A percentile compares a stretch with the other conserved stretches of the same genome.
These are phyloP conservation scores for Takifugu rubripes DNA, from an alignment of 2,797 vertebrate genomes.

Conservation along the genomic window DNA sequence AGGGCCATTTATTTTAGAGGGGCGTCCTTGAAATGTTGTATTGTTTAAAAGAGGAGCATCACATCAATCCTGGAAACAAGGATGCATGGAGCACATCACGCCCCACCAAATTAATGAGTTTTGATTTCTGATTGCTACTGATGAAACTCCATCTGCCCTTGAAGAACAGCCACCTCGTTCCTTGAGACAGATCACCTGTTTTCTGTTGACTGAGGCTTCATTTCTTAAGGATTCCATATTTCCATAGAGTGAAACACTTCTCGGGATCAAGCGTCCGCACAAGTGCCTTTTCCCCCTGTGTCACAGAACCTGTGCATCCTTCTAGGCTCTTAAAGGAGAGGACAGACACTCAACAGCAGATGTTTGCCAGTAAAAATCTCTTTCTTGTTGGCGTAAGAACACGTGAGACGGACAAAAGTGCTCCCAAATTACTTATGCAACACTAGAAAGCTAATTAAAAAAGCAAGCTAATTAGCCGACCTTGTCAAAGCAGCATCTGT, in stretches of 20 bases:
- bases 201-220: slow-evolving; percentile 26
- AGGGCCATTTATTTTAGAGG: slow-evolving; percentile 58
- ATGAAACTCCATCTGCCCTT: slow-evolving; percentile 34
- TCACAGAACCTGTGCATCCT: slow-evolving; percentile 29
- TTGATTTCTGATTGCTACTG: slow-evolving; percentile 44
- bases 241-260: too few species aligned
- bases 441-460: slow-evolving; percentile 5
- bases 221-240: slow-evolving; percentile 2
- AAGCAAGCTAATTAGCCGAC: slow-evolving; percentile 20
- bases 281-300: neutral
- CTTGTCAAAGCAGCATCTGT: slow-evolving; percentile 9
- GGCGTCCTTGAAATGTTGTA: slow-evolving; percentile 34
- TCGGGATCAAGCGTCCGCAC: too few species aligned
- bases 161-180: slow-evolving; percentile 26
- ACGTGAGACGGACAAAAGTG: slow-evolving; percentile 13
- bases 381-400: slow-evolving; percentile 27
- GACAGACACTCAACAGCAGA: slow-evolving; percentile 39
- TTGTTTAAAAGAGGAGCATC: slow-evolving; percentile 53
- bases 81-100: slow-evolving; percentile 31
- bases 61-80: slow-evolving; percentile 62
- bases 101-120: slow-evolving; percentile 44
- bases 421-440: slow-evolving; percentile 17
- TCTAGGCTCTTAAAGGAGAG: slow-evolving; percentile 22
- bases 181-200: slow-evolving; percentile 19
- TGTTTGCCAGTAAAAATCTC: slow-evolving; percentile 36